Percentiles rank a stretch among this genome's conserved stretches.
Evolutionary conservation across 2,113 vertebrate genomes (phyloP).

Genomic region (Leucoraja erinaceus): DNA sequence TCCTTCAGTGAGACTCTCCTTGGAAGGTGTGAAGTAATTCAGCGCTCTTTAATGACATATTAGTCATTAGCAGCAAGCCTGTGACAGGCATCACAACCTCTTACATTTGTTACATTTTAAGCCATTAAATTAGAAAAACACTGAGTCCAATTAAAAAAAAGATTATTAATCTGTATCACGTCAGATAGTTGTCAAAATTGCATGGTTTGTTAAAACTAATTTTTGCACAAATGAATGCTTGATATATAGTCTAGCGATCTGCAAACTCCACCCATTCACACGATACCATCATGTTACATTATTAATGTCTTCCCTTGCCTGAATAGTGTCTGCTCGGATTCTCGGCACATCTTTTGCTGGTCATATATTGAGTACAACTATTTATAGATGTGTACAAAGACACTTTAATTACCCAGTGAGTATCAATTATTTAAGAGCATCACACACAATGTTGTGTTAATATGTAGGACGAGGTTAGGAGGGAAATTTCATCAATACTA

Average conservation of each 20-base stretch:
- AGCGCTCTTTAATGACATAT: background rate
- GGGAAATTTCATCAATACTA: background rate
- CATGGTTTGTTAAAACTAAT: slow-evolving; percentile 12
- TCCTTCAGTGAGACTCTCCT: background rate
- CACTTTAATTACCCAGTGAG: background rate
- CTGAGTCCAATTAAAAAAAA: slow-evolving; percentile 19
- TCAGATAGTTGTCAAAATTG: slow-evolving; percentile 18
- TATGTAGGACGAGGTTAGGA: background rate
- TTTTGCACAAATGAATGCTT: slow-evolving; percentile 13
- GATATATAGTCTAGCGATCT: background rate
- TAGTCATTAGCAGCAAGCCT: background rate
- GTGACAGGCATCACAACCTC: background rate
- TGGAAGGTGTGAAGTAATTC: background rate
- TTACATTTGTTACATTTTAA: background rate
- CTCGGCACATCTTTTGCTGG: background rate
- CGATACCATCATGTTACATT: background rate
- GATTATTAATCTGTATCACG: slow-evolving; percentile 13
- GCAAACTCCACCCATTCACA: background rate
- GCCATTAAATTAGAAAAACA: background rate
- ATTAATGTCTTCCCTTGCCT: background rate
- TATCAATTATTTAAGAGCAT: background rate
- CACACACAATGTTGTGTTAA: background rate
- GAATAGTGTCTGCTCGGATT: background rate
- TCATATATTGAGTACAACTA: no score
- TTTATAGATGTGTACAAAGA: background rate